Evolutionary conservation across 1,140 invertebrate genomes (phyloP).

Genomic region (Lepidurus apus): DNA sequence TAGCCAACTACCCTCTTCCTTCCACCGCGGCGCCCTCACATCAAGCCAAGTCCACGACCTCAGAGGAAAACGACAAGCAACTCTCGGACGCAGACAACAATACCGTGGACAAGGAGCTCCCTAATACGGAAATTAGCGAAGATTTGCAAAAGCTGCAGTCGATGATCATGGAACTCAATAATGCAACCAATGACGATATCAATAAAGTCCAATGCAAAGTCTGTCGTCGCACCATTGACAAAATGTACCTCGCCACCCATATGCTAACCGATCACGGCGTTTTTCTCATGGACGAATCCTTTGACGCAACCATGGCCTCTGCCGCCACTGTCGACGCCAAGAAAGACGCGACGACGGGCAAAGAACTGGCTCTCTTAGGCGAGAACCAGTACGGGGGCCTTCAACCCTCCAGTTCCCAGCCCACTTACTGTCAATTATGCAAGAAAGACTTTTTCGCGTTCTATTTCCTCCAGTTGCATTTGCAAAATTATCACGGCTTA

Average conservation of each 20-base stretch:
- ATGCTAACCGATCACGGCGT: constrained; percentile 56
- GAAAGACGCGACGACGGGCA: constrained; percentile 11
- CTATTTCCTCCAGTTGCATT: constrained; percentile 56
- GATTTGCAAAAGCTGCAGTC: constrained; percentile 82
- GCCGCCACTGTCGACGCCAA: constrained; percentile 20
- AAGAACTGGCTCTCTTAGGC: neutral
- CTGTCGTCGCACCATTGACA: constrained; percentile 55
- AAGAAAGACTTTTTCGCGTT: constrained; percentile 56
- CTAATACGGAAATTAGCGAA: constrained; percentile 49
- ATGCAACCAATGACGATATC: constrained; percentile 52
- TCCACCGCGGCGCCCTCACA: constrained; percentile 34
- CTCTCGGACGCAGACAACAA: constrained; percentile 31
- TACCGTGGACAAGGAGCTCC: constrained; percentile 12
- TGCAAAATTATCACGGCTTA: constrained; percentile 47
- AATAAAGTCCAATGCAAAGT: constrained; percentile 51
- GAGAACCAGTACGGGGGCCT: neutral
- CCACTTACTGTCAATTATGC: constrained; percentile 46
- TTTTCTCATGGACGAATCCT: constrained; percentile 44
- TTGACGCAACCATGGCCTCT: constrained; percentile 32
- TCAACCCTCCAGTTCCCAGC: neutral
- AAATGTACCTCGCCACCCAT: constrained; percentile 53
- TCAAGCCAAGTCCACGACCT: constrained; percentile 25
- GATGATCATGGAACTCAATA: constrained; percentile 84
- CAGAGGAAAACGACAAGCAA: constrained; percentile 32
- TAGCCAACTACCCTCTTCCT: neutral